Percentiles rank a stretch among this genome's conserved stretches.
Conservation (phyloP, 2,888 invertebrate genomes). For the Hofmannophila pseudospretella region DNA sequence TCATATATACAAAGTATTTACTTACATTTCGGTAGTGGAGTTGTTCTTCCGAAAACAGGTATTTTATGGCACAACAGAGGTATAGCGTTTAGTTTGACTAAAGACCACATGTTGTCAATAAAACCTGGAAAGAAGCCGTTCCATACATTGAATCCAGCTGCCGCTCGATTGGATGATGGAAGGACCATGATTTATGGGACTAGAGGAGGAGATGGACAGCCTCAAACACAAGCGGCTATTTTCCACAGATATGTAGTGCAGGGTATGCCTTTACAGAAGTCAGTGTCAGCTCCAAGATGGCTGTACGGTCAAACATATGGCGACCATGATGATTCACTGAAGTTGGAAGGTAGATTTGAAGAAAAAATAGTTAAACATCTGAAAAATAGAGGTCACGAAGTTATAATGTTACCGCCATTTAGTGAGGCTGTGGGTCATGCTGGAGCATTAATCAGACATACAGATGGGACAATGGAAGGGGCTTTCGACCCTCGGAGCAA, state of each 20-base stretch:
- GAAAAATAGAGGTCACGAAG: slow-evolving; percentile 44
- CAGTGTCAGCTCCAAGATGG: slow-evolving; percentile 57
- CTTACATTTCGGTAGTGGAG: slow-evolving; percentile 52
- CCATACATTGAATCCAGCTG: slow-evolving; percentile 61
- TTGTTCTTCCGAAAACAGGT: slow-evolving; percentile 58
- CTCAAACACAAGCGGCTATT: slow-evolving; percentile 64
- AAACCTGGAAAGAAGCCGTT: slow-evolving; percentile 62
- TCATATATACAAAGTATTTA: slow-evolving; percentile 67
- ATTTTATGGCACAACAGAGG: slow-evolving; percentile 67
- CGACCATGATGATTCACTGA: slow-evolving; percentile 30
- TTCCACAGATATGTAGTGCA: slow-evolving; percentile 65
- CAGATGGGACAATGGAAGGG: slow-evolving; percentile 55
- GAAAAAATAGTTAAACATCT: slow-evolving; percentile 46
- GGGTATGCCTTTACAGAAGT: slow-evolving; percentile 40
- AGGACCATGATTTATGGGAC: slow-evolving; percentile 59
- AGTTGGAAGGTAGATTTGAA: slow-evolving; percentile 50
- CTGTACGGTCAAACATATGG: slow-evolving; percentile 42
- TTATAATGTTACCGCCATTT: slow-evolving; percentile 38
- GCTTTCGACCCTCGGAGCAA: slow-evolving; percentile 58
- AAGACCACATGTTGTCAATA: slow-evolving; percentile 40
- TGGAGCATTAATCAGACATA: slow-evolving; percentile 54
- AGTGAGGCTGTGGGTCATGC: slow-evolving; percentile 50
- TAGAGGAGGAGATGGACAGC: slow-evolving; percentile 62
- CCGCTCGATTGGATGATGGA: slow-evolving; percentile 58
- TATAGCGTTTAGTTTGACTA: slow-evolving; percentile 40